Conservation (phyloP, 2,888 invertebrate genomes). For the Scaptomyza cyrtandrae region DNA sequence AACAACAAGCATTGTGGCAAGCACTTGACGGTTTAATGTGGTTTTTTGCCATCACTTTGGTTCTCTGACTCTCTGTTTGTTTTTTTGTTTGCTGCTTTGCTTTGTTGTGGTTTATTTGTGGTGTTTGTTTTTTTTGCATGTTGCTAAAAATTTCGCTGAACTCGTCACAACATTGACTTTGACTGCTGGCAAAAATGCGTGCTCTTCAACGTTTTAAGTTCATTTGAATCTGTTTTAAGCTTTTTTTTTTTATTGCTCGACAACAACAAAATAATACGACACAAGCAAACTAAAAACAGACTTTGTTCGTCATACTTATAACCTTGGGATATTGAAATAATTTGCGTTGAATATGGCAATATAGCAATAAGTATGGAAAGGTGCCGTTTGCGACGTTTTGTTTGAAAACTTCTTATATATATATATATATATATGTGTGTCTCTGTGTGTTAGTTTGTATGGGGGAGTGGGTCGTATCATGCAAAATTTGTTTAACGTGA, state of each 20-base stretch:
- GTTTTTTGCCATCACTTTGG: conserved; percentile 4
- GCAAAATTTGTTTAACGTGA: neutral
- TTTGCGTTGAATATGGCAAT: conserved; percentile 55
- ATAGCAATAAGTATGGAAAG: conserved; percentile 42
- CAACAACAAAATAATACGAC: conserved; percentile 7
- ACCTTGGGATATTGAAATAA: conserved; percentile 72
- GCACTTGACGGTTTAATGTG: conserved; percentile 39
- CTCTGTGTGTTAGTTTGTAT: too few relatives aligned
- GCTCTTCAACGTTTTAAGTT: conserved; percentile 4
- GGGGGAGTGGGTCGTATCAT: conserved; percentile 23
- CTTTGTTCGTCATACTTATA: conserved; percentile 58
- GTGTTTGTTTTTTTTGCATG: conserved; percentile 1
- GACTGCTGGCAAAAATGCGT: conserved; percentile 17
- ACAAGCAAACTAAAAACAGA: conserved; percentile 70
- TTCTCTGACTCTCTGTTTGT: neutral
- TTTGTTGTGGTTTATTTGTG: conserved; percentile 25
- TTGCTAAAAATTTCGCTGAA: conserved; percentile 37
- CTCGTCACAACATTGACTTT: conserved; percentile 37
- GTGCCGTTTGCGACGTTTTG: conserved; percentile 30
- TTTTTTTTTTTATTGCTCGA: conserved; percentile 46
- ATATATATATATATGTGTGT: too few relatives aligned
- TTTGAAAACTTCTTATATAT: conserved; percentile 38
- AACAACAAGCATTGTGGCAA: conserved; percentile 7
- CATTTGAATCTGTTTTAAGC: conserved; percentile 27
- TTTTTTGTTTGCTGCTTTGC: neutral